Evolutionary conservation across 64 coral and sea anemone genomes (phyloP), one percentile per base, ranked within the genome.

Genomic region (Stylophora pistillata): DNA sequence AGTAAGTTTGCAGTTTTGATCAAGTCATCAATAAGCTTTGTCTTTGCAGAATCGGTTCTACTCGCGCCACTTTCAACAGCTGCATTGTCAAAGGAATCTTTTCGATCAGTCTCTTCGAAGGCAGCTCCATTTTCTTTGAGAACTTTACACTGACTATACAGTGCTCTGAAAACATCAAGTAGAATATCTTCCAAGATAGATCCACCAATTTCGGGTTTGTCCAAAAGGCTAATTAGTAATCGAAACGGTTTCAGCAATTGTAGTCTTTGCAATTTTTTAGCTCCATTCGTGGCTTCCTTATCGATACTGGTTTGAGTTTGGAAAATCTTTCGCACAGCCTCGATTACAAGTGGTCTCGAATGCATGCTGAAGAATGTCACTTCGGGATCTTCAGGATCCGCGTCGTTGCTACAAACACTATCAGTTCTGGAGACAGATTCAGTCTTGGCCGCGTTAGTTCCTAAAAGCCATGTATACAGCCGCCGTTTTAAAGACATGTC

Each of bases 1-100:
- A 99, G 79, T 10, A 99, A 87, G 65, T 99, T 99, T 5, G 93
- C 97, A 30, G 93, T 99, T 71, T 99, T 99, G 23, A 95, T 93
- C 14, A 99, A 70, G 79, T 99, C 97, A 71, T 99, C 93, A 14
- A 94, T 89, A 12, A 95, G 84, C n/a, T 94, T 92, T 9, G 83
- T 86, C 78, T 90, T 99, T 30, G 56, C 76, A 4, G 87, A 71
- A 30, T 58, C 64, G 18, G 91, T 41, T 10, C 72, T 74, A 60
- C 63, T 13, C 25, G 58, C 57, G 23, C 74, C 72, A 31, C 61
- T 23, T 9, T 86, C 90, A 30, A 29, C 13, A 10, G 55, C 32
- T 2, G 61, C 15, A 26, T 25, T 78, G 17, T 89, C 79, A 15
- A 28, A 18, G 1, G 74, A 90, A 33, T 79, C 75, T 59, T 41